Evolutionary conservation across 2,888 invertebrate genomes (phyloP), one percentile per base, ranked within the genome.

Genomic region (Ophion slaviceki): DNA sequence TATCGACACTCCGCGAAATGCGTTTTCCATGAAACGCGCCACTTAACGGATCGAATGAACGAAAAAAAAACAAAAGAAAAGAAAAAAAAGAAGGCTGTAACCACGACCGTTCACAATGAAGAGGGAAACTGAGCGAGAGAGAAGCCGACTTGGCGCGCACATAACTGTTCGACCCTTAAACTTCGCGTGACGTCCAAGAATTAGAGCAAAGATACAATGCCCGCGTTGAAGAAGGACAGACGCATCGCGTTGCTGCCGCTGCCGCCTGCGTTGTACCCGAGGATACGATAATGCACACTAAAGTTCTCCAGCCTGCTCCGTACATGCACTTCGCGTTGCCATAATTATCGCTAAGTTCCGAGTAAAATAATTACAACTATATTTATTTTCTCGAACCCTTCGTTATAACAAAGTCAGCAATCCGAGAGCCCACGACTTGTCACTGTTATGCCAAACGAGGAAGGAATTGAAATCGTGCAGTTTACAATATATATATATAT

Each of bases 171-270:
- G 87, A 86, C 87, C 87, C 85, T 86, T 85, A 82, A 88, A 85
- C 80, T 84, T 91, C 84, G 91, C 91, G 91, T 91, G 91, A 88
- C 88, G 88, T 86, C 80, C 72, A 75, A 87, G 87, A 90, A 90
- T 91, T 91, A 90, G 88, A 84, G 83, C 64, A 62, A 85, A 88
- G 88, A 89, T 88, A 88, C 88, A 88, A 89, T 87, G 78, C 84
- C 17, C 53, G 80, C 82, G 84, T 87, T 86, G 85, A 85, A 86
- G 78, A 87, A 89, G 87, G 86, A 88, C 86, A 86, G 86, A 76
- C 47, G 36, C 24, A 28, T 62, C 24, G 64, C 64, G 40, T 40
- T 64, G 76, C 61, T 47, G 82, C 76, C 7, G 76, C 53, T 82
- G 77, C 66, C 17, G 36, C 40, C 53, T 17, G 53, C 14, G 67